Conservation (phyloP, 2,113 vertebrate genomes). For the Daboia siamensis region DNA sequence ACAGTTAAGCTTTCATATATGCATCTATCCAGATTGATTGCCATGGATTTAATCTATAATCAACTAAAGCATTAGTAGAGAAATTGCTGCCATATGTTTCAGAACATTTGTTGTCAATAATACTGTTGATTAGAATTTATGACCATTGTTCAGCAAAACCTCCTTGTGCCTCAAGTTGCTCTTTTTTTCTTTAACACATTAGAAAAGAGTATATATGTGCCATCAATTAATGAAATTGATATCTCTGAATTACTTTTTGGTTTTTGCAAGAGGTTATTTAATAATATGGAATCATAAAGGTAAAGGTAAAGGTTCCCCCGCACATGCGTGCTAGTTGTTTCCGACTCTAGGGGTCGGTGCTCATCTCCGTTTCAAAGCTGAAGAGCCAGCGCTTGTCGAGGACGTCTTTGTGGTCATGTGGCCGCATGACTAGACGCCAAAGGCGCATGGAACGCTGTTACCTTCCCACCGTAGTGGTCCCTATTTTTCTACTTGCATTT, state of each 20-base stretch:
- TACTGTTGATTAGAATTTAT: background rate
- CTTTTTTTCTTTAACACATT: background rate
- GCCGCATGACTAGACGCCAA: no score
- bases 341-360: no score
- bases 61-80: background rate
- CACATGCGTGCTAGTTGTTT: no score
- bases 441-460: no score
- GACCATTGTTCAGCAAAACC: background rate
- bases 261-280: background rate
- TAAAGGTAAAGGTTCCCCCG: no score
- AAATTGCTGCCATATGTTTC: background rate
- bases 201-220: background rate
- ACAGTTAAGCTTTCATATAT: background rate
- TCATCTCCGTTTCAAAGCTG: no score
- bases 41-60: background rate
- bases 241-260: background rate
- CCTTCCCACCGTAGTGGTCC: no score
- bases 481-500: no score
- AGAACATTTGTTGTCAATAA: background rate
- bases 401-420: no score
- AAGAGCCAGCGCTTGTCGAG: no score
- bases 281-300: background rate
- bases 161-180: background rate
- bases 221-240: background rate
- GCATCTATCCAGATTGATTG: background rate